phyloP scores from a whole-genome alignment of 2,888 invertebrate species.

The Aphodius granarius region DNA sequence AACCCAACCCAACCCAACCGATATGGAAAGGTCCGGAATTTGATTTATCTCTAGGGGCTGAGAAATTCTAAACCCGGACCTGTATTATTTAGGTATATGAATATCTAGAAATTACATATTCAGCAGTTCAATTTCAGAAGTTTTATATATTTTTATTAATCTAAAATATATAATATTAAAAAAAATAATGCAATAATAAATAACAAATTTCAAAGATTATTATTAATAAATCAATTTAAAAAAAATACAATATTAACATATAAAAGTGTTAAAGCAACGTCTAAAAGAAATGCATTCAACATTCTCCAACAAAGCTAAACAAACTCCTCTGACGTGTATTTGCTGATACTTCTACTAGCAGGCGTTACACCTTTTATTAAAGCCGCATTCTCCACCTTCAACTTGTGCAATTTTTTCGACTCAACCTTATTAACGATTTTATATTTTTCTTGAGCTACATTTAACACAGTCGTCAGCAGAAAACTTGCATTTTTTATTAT shows the following conservation, averaged over 20 bases:
- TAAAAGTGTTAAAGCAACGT: not conserved
- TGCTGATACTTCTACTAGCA: conserved; percentile 64
- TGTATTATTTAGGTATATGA: no score
- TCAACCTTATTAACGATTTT: conserved; percentile 64
- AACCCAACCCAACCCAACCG: no score
- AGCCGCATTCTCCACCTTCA: conserved; percentile 61
- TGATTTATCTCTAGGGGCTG: no score
- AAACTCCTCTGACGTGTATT: conserved; percentile 70
- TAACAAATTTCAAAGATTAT: not conserved
- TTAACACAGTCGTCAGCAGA: conserved; percentile 67
- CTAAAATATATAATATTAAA: not conserved
- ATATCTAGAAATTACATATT: no score
- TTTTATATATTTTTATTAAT: not conserved
- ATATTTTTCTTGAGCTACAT: conserved; percentile 64
- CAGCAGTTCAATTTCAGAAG: no score
- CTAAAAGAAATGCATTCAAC: not conserved
- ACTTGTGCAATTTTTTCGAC: conserved; percentile 56
- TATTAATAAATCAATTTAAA: not conserved
- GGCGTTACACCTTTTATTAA: conserved; percentile 58
- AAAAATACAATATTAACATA: no score
- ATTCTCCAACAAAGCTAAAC: conserved; percentile 48
- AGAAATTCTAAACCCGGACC: no score
- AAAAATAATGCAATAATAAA: not conserved
- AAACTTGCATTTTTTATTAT: conserved; percentile 72
- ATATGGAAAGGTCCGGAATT: no score